Evolutionary conservation across 2,888 invertebrate species (phyloP).

Genomic region (Cephonodes hylas): DNA sequence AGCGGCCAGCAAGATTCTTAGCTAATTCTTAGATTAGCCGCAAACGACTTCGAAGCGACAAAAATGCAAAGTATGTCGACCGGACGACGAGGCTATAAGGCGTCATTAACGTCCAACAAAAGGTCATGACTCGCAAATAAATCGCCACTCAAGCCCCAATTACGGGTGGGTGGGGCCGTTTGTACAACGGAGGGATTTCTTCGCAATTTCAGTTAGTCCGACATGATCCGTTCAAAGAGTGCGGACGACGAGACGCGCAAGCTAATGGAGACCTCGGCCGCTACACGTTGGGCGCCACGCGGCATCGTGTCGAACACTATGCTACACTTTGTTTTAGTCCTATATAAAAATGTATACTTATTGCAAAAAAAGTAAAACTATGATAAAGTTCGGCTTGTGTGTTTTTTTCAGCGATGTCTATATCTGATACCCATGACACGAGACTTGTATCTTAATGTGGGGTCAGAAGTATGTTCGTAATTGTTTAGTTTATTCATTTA

Average conservation of each 20-base stretch:
- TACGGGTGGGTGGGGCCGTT: constrained; percentile 50
- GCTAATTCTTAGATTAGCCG: not conserved
- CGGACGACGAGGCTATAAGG: constrained; percentile 39
- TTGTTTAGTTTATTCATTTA: too few species aligned
- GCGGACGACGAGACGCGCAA: constrained; percentile 65
- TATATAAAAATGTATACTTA: too few species aligned
- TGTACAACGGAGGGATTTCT: constrained; percentile 62
- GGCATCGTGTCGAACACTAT: not conserved
- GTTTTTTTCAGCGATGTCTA: too few species aligned
- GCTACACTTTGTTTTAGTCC: not conserved
- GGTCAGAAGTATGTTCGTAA: too few species aligned
- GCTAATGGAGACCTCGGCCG: constrained; percentile 46
- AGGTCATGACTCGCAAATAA: constrained; percentile 71
- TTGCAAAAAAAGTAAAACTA: too few species aligned
- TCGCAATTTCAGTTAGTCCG: constrained; percentile 76
- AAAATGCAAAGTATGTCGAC: constrained; percentile 33
- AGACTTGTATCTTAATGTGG: too few species aligned
- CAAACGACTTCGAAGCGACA: constrained; percentile 15
- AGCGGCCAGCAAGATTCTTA: not conserved
- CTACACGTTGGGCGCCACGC: not conserved
- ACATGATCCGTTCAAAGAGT: constrained; percentile 69
- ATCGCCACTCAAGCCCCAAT: constrained; percentile 70
- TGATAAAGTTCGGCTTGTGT: too few species aligned
- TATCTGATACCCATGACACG: too few species aligned
- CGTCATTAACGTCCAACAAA: constrained; percentile 41